A percentile compares a stretch with the other conserved stretches of the same genome.
Evolutionary conservation across 37 sponge, comb jelly and placozoan genomes (phyloP).

Genomic region (Agelas oroides): DNA sequence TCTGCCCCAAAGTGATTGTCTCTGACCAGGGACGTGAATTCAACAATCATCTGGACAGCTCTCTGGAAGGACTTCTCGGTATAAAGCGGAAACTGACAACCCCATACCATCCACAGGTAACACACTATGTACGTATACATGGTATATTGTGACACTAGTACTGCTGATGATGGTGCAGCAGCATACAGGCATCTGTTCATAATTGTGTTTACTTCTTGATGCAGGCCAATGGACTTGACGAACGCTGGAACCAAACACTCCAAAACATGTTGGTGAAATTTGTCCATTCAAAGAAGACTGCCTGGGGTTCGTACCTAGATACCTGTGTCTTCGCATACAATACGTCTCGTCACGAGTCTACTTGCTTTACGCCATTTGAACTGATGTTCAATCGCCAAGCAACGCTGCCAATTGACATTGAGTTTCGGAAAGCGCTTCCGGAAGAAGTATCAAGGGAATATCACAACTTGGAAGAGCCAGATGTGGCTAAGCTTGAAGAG

Average conservation of each 20-base stretch:
- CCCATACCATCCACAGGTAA: slow-evolving; percentile 78
- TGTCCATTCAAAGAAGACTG: slow-evolving; percentile 36
- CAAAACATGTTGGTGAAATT: slow-evolving; percentile 69
- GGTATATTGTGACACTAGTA: too few relatives aligned
- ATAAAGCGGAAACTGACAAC: slow-evolving; percentile 56
- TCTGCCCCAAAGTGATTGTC: slow-evolving; percentile 39
- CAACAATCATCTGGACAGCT: slow-evolving; percentile 49
- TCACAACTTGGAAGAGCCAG: slow-evolving; percentile 1
- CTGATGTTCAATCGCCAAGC: slow-evolving; percentile 73
- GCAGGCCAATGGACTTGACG: slow-evolving; percentile 74
- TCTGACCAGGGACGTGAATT: slow-evolving; percentile 71
- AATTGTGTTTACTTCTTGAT: neutral
- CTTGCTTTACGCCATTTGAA: slow-evolving; percentile 70
- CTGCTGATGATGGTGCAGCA: too few relatives aligned
- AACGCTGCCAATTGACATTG: slow-evolving; percentile 67
- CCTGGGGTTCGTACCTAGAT: slow-evolving; percentile 57
- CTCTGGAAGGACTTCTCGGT: slow-evolving; percentile 19
- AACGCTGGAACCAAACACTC: slow-evolving; percentile 68
- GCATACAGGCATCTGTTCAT: too few relatives aligned
- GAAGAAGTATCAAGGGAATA: slow-evolving; percentile 11
- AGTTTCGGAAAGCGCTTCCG: slow-evolving; percentile 17
- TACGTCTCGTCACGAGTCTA: slow-evolving; percentile 76
- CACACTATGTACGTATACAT: too few relatives aligned
- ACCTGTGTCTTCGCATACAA: slow-evolving; percentile 82
- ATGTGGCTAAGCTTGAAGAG: neutral